A percentile compares a stretch with the other conserved stretches of the same genome.
Conservation (phyloP, 2,113 vertebrate species). For the Lucifuga dentata region DNA sequence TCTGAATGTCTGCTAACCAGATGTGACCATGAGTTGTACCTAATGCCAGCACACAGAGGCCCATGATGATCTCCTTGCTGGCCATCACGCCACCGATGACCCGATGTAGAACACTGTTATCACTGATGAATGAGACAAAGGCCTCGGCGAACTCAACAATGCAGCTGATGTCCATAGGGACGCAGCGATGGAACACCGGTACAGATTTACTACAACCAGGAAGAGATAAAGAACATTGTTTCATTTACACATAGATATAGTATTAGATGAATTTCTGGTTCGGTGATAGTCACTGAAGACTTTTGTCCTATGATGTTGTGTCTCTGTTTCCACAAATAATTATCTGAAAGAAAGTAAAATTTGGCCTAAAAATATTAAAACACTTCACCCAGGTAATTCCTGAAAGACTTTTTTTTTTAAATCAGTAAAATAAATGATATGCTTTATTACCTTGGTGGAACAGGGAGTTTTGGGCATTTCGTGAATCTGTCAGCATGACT, state of each 20-base stretch:
- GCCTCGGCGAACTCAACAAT: constrained; percentile 93
- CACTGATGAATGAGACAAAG: constrained; percentile 94
- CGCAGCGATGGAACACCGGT: constrained; percentile 94
- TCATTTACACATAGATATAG: background rate
- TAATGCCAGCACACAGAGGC: constrained; percentile 96
- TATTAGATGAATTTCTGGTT: too few relatives aligned
- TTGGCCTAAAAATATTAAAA: too few relatives aligned
- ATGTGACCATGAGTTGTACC: constrained; percentile 79
- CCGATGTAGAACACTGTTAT: constrained; percentile 94
- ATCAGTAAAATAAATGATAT: background rate
- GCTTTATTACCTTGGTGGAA: constrained; percentile 88
- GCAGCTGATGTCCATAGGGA: constrained; percentile 92
- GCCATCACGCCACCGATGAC: constrained; percentile 96
- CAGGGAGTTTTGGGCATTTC: constrained; percentile 94
- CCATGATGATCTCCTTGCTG: constrained; percentile 99
- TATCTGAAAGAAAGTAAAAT: background rate
- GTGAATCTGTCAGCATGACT: constrained; percentile 73
- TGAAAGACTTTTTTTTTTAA: background rate
- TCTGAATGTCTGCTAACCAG: background rate
- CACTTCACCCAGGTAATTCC: background rate
- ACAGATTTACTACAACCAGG: constrained; percentile 81
- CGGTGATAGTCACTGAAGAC: too few relatives aligned
- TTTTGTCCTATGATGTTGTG: background rate
- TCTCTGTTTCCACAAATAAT: background rate
- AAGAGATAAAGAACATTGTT: background rate